Evolutionary conservation across 1,140 invertebrate species (phyloP).

Genomic region (Penaeus indicus): DNA sequence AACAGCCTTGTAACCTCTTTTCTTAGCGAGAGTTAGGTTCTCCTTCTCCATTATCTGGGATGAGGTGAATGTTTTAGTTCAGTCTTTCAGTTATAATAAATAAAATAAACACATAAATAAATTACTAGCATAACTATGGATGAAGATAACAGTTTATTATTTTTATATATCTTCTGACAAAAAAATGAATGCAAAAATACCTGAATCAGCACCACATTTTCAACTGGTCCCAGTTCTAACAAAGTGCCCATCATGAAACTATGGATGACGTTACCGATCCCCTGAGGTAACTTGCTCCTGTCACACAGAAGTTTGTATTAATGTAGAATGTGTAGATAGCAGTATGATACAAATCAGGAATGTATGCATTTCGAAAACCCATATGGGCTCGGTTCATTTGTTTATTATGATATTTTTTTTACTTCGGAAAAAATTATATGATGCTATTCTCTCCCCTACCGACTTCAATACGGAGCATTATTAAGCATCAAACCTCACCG

Average conservation of each 20-base stretch:
- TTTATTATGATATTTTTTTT: too few relatives aligned
- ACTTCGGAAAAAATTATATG: too few relatives aligned
- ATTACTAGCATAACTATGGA: neutral
- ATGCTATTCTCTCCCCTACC: too few relatives aligned
- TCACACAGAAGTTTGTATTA: too few relatives aligned
- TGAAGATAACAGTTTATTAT: neutral
- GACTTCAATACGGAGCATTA: too few relatives aligned
- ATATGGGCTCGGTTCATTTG: too few relatives aligned
- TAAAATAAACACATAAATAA: too few relatives aligned
- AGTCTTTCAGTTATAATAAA: neutral
- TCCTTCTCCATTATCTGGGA: conserved; percentile 49
- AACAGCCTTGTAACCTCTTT: conserved; percentile 42
- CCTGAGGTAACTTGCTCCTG: conserved; percentile 35
- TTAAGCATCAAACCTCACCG: too few relatives aligned
- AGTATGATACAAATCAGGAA: too few relatives aligned
- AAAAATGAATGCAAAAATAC: neutral
- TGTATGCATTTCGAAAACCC: too few relatives aligned
- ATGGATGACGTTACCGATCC: conserved; percentile 1
- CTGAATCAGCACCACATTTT: conserved; percentile 50
- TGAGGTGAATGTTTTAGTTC: neutral
- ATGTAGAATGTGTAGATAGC: neutral
- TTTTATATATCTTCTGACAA: too few relatives aligned
- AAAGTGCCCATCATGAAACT: conserved; percentile 52
- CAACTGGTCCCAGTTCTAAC: conserved; percentile 26
- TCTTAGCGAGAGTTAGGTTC: conserved; percentile 13